Evolutionary conservation across 2,888 invertebrate species (phyloP), one percentile per base, ranked within the genome.

Genomic region (Cantharis rufa): DNA sequence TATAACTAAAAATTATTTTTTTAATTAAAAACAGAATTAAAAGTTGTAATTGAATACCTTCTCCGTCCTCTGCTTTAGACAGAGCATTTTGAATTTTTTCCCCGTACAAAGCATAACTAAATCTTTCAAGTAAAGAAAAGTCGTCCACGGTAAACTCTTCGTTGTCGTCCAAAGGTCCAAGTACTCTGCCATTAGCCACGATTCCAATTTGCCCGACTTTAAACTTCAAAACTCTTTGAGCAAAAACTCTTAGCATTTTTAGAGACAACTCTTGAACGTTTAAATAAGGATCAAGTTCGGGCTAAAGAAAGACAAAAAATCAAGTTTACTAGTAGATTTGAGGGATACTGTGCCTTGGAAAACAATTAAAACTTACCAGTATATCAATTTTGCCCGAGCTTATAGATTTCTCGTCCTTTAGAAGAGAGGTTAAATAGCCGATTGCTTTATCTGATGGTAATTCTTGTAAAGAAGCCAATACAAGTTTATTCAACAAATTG

Each of bases 131-230:
- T 32, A 99, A 89, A 61, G 92, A 90, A 86, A 98, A 98, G 89
- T 99, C 99, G 72, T 98, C 98, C 32, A 91, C 89, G 3, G 93
- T 93, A 86, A 99, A 97, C 18, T 89, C 88, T 86, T 98, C 98
- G 18, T 90, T 89, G 0, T 89, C 88, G 1, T 90, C 89, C 9
- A 99, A 89, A 0, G 98, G 97, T 0, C 98, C 99, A 75, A 97
- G 90, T 32, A 98, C 90, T 79, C 96, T 91, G 11, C 98, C 97
- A 89, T 99, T 99, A 75, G 95, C 93, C 15, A 98, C 90, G 3
- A 99, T 89, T 0, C 94, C 94, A 78, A 93, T 91, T 70, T 91
- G 91, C 3, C 94, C 92, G 13, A 91, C 89, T 16, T 90, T 88
- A 79, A 98, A 88, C 32, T 92, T 92, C 21, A 98, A 87, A 10